A percentile compares a stretch with the other conserved stretches of the same genome.
phyloP scores from a whole-genome alignment of 2,888 invertebrate genomes.

The Nebria salina region DNA sequence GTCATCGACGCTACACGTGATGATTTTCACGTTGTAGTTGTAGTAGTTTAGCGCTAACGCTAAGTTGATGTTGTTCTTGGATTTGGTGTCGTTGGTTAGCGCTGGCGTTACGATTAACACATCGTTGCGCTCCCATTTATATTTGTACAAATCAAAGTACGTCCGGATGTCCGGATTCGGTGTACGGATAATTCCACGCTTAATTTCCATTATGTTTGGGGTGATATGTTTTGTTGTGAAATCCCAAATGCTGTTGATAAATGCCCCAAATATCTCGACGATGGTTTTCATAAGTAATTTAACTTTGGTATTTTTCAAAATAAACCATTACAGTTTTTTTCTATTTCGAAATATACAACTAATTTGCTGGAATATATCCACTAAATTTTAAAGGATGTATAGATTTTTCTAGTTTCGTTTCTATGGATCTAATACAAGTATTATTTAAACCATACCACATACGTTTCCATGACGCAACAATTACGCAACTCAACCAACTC shows the following conservation, averaged over 20 bases:
- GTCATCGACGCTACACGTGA: not conserved
- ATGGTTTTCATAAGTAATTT: not conserved
- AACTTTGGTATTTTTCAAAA: not conserved
- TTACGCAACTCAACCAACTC: too few species aligned
- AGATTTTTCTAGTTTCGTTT: not conserved
- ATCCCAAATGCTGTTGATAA: not conserved
- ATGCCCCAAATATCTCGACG: not conserved
- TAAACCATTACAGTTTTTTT: not conserved
- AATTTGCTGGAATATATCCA: not conserved
- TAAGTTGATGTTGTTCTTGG: not conserved
- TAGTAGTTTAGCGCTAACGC: not conserved
- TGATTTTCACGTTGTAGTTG: not conserved
- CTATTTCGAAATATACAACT: not conserved
- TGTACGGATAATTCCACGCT: not conserved
- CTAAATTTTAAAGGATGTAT: not conserved
- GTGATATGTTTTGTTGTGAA: not conserved
- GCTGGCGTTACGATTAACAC: not conserved
- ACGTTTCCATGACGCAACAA: too few species aligned
- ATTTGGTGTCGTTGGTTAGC: not conserved
- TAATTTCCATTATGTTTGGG: not conserved
- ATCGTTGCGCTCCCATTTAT: not conserved
- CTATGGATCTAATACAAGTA: not conserved
- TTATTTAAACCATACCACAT: not conserved
- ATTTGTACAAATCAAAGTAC: not conserved
- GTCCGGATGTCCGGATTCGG: not conserved